These are phyloP conservation scores for Xerus rutilus DNA, from an alignment of 2,797 vertebrate genomes.

Conservation along the genomic window DNA sequence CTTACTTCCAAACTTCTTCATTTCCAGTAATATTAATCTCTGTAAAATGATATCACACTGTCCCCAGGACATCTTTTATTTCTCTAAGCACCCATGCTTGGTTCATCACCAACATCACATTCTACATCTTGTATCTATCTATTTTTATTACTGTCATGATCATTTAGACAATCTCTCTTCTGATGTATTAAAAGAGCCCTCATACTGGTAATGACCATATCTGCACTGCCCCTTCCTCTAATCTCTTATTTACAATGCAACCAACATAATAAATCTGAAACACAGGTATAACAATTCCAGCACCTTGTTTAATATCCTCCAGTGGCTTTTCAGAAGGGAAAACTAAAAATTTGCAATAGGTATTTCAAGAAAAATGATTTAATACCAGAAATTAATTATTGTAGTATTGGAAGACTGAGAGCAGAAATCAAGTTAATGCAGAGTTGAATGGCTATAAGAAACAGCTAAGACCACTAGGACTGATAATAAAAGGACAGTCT, in stretches of 20 bases:
- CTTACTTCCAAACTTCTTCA: background rate
- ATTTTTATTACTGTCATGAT: background rate
- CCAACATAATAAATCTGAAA: background rate
- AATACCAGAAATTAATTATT: background rate
- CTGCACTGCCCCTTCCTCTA: background rate
- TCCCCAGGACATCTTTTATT: background rate
- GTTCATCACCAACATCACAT: background rate
- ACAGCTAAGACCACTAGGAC: background rate
- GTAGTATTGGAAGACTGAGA: background rate
- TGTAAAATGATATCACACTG: background rate
- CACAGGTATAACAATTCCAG: background rate
- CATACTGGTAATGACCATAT: background rate
- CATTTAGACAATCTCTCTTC: background rate
- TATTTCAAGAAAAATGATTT: constrained; percentile 10
- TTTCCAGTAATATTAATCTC: background rate
- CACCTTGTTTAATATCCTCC: background rate
- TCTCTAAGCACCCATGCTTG: background rate
- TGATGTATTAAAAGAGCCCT: background rate
- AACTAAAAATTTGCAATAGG: background rate
- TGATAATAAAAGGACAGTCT: background rate
- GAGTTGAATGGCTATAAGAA: background rate
- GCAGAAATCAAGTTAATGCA: background rate
- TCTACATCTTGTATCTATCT: background rate
- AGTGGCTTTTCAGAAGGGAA: background rate
- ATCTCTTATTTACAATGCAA: background rate